phyloP scores from a whole-genome alignment of 2,797 vertebrate genomes.

The Sebastes matsubarae region DNA sequence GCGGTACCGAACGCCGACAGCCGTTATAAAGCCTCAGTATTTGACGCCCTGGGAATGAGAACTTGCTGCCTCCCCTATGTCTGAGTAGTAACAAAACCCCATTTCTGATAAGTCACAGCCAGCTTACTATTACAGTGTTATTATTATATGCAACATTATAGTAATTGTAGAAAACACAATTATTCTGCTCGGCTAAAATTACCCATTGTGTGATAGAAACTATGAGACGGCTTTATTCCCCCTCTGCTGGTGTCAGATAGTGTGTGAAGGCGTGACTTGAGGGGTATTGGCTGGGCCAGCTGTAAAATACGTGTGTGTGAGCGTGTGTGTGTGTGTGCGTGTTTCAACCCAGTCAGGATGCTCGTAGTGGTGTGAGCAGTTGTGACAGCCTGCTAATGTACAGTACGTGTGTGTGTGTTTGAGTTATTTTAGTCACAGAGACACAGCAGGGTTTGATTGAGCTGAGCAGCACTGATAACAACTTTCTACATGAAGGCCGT shows the following conservation, averaged over 20 bases:
- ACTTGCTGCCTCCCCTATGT: not conserved
- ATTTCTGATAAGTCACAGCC: constrained; percentile 7
- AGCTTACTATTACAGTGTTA: not conserved
- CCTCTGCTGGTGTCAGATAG: constrained; percentile 31
- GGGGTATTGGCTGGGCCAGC: constrained; percentile 26
- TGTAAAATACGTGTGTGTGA: constrained; percentile 10
- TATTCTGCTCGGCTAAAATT: constrained; percentile 23
- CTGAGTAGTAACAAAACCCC: not conserved
- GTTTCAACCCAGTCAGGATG: not conserved
- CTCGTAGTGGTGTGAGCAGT: constrained; percentile 41
- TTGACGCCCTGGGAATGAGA: too few species aligned
- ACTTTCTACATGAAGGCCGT: constrained; percentile 2
- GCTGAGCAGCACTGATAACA: not conserved
- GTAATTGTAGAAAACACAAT: constrained; percentile 44
- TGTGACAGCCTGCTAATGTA: constrained; percentile 57
- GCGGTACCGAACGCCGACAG: too few species aligned
- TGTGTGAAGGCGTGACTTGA: constrained; percentile 42
- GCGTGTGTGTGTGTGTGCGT: constrained; percentile 2
- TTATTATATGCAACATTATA: constrained; percentile 23
- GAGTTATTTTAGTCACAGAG: constrained; percentile 55
- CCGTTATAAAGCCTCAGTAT: too few species aligned
- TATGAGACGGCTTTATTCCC: constrained; percentile 28
- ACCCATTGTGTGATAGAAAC: constrained; percentile 28
- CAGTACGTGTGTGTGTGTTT: constrained; percentile 33
- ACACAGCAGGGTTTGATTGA: constrained; percentile 38